A percentile compares a stretch with the other conserved stretches of the same genome.
Evolutionary conservation across 2,113 vertebrate genomes (phyloP).

Genomic region (Cichladusa arquata): DNA sequence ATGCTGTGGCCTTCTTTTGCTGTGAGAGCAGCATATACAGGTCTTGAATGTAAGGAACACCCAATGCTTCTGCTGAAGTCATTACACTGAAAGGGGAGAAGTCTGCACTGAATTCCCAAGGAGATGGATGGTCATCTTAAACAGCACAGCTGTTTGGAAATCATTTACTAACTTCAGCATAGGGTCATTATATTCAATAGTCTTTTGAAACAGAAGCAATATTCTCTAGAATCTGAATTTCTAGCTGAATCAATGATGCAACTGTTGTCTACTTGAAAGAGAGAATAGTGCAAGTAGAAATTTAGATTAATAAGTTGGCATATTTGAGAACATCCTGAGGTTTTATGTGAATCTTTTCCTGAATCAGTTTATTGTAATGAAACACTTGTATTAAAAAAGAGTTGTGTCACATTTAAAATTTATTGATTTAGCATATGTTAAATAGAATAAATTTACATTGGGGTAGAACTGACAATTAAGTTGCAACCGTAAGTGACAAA

Average conservation of each 20-base stretch:
- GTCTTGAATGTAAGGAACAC: neutral
- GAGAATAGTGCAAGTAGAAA: neutral
- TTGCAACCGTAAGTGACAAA: neutral
- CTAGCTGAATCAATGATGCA: neutral
- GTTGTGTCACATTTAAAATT: neutral
- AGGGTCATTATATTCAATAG: accelerated
- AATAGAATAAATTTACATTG: neutral
- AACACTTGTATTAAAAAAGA: neutral
- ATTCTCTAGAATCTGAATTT: neutral
- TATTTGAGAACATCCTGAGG: neutral
- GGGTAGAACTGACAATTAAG: neutral
- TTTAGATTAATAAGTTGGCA: neutral
- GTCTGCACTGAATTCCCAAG: neutral
- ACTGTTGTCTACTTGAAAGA: neutral
- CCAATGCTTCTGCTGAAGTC: neutral
- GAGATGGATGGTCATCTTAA: neutral
- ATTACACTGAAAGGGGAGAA: neutral
- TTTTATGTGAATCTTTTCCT: neutral
- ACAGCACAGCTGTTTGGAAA: neutral
- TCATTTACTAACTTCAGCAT: neutral
- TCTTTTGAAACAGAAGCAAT: neutral
- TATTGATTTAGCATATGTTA: neutral
- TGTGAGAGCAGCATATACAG: neutral
- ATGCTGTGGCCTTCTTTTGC: neutral
- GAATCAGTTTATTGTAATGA: neutral